phyloP scores from a whole-genome alignment of 1,140 invertebrate genomes.

The Heliothis subflexa region DNA sequence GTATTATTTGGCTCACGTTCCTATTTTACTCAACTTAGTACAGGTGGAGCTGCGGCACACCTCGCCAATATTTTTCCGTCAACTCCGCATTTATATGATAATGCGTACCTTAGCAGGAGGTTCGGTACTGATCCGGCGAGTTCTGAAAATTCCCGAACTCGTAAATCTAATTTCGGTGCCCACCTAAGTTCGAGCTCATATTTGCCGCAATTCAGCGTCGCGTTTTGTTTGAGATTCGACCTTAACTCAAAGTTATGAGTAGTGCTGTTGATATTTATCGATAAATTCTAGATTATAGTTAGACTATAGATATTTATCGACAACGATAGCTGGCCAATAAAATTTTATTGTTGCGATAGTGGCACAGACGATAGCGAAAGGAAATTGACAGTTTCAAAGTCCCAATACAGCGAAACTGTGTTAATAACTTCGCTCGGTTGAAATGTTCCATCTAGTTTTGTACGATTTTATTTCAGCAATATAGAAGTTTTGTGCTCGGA shows the following conservation, averaged over 20 bases:
- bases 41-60: constrained; percentile 51
- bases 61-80: constrained; percentile 75
- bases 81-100: constrained; percentile 81
- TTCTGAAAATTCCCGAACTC: constrained; percentile 76
- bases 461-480: constrained; percentile 18
- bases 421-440: constrained; percentile 22
- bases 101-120: constrained; percentile 58
- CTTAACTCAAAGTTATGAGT: constrained; percentile 40
- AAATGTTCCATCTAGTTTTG: constrained; percentile 21
- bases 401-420: constrained; percentile 35
- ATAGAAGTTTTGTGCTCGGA: constrained; percentile 1
- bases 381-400: constrained; percentile 41
- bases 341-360: constrained; percentile 43
- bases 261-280: constrained; percentile 44
- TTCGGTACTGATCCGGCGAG: constrained; percentile 58
- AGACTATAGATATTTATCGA: constrained; percentile 46
- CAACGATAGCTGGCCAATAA: constrained; percentile 33
- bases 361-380: constrained; percentile 39
- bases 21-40: constrained; percentile 45
- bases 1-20: constrained; percentile 54
- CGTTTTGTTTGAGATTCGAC: constrained; percentile 49
- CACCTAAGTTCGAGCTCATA: constrained; percentile 64
- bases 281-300: constrained; percentile 42
- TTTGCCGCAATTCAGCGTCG: constrained; percentile 63
- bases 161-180: constrained; percentile 76